phyloP scores from a whole-genome alignment of 2,797 vertebrate species.

The Syngnathus rostellatus region DNA sequence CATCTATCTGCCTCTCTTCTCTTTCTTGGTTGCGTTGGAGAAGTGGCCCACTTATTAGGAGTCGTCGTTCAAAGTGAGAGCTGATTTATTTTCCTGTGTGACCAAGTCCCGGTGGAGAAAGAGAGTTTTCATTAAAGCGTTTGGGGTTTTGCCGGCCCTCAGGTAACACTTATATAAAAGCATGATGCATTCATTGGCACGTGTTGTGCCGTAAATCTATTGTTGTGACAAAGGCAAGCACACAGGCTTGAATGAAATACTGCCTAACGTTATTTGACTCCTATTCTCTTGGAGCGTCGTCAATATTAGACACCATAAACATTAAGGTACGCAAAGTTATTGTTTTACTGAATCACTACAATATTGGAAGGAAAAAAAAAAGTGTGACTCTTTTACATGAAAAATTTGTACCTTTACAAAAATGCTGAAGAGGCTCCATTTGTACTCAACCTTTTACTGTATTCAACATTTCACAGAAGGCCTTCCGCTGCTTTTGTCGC shows the following conservation, averaged over 20 bases:
- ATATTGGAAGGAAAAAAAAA: too few species aligned
- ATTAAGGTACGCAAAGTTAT: neutral
- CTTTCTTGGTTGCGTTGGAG: slow-evolving; percentile 24
- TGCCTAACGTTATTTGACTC: neutral
- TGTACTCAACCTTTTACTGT: neutral
- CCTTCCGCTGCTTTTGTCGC: neutral
- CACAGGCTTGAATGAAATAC: slow-evolving; percentile 15
- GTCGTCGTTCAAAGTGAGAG: slow-evolving; percentile 16
- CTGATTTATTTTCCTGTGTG: slow-evolving; percentile 25
- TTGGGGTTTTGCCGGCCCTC: slow-evolving; percentile 21
- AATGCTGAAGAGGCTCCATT: neutral
- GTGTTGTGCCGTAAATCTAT: neutral
- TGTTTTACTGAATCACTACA: neutral
- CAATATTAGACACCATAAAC: neutral
- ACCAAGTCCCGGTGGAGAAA: slow-evolving; percentile 21
- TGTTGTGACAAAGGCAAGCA: slow-evolving; percentile 40
- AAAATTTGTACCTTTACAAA: neutral
- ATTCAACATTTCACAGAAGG: neutral
- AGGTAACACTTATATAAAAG: slow-evolving; percentile 34
- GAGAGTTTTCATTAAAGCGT: slow-evolving; percentile 27
- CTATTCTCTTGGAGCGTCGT: neutral
- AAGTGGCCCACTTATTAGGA: slow-evolving; percentile 9
- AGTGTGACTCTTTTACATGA: neutral
- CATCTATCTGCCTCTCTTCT: slow-evolving; percentile 20
- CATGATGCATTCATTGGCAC: slow-evolving; percentile 11